phyloP scores from a whole-genome alignment of 2,113 vertebrate genomes.

The Eudyptes chrysolophus region DNA sequence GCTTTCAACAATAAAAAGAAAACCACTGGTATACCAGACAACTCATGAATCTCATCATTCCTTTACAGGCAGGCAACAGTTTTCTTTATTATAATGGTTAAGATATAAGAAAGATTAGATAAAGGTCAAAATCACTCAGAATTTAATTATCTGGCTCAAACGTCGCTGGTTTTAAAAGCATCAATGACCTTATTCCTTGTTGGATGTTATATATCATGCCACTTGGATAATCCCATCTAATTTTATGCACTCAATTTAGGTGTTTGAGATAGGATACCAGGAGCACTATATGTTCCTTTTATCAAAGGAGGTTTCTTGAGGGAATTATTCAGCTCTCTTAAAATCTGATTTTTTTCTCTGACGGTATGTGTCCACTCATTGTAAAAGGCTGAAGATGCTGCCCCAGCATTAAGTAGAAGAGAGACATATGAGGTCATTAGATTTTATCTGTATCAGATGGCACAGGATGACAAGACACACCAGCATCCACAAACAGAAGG shows the following conservation, averaged over 20 bases:
- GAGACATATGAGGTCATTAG: neutral
- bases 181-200: neutral
- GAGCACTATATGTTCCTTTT: neutral
- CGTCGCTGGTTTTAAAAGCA: neutral
- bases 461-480: neutral
- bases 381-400: neutral
- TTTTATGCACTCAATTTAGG: neutral
- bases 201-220: neutral
- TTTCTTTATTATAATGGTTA: neutral
- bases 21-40: neutral
- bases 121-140: neutral
- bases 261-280: neutral
- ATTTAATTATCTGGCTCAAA: constrained; percentile 6
- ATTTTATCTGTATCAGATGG: neutral
- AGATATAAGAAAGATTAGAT: neutral
- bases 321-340: neutral
- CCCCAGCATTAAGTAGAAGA: neutral
- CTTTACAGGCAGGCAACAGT: neutral
- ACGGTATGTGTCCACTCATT: neutral
- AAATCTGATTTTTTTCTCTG: neutral
- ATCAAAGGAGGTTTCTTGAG: neutral
- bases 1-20: neutral
- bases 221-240: neutral
- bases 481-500: neutral
- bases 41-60: neutral